Conservation (phyloP, 1,140 invertebrate genomes). For the Xylocopa sonorina region DNA sequence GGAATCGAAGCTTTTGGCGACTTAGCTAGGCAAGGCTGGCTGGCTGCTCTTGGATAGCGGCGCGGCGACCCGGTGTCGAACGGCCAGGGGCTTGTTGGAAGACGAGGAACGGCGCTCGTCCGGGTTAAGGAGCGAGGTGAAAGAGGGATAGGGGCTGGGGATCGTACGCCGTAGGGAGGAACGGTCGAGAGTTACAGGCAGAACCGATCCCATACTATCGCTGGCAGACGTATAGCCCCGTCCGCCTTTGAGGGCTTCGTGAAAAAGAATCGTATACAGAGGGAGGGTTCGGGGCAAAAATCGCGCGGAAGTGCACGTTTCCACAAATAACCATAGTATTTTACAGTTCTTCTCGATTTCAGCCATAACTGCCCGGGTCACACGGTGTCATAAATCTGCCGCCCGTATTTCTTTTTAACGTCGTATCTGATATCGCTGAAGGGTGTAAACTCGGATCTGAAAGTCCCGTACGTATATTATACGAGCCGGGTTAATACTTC, state of each 20-base stretch:
- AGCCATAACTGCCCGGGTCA: constrained; percentile 42
- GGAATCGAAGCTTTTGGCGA: constrained; percentile 66
- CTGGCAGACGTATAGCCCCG: constrained; percentile 47
- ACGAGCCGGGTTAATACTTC: too few species aligned
- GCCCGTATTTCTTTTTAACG: constrained; percentile 12
- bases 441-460: constrained; percentile 18
- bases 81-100: not conserved
- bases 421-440: constrained; percentile 2
- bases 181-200: constrained; percentile 38
- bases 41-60: constrained; percentile 47
- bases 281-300: constrained; percentile 7
- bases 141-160: constrained; percentile 38
- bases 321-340: constrained; percentile 52
- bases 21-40: constrained; percentile 60
- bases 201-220: constrained; percentile 54
- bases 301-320: constrained; percentile 35
- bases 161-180: constrained; percentile 43
- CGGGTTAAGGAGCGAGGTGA: constrained; percentile 19
- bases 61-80: not conserved
- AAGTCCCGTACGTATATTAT: too few species aligned
- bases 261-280: constrained; percentile 55
- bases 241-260: constrained; percentile 47
- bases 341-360: constrained; percentile 36
- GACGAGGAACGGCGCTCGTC: not conserved
- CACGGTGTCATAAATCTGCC: constrained; percentile 29